Conservation (phyloP, 1,140 invertebrate genomes). For the Battus philenor region DNA sequence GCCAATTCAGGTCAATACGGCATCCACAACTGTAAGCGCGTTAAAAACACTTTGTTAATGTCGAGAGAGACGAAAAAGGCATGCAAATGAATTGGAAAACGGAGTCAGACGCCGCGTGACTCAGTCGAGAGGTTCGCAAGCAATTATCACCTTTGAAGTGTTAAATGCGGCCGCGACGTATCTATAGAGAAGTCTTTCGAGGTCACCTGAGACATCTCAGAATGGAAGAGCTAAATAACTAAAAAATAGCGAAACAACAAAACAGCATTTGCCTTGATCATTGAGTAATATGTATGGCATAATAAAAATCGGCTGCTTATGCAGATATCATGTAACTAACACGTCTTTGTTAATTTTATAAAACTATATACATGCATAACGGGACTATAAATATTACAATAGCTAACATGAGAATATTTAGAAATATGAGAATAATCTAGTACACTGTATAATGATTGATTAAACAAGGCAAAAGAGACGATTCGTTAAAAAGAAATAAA, state of each 20-base stretch:
- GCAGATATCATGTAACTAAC: no score
- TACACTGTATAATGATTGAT: no score
- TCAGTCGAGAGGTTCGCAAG: constrained; percentile 43
- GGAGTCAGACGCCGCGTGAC: constrained; percentile 28
- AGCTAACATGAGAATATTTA: no score
- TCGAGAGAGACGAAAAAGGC: constrained; percentile 20
- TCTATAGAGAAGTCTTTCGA: constrained; percentile 24
- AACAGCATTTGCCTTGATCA: not conserved
- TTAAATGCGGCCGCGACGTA: constrained; percentile 32
- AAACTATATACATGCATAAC: not conserved
- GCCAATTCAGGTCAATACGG: constrained; percentile 11
- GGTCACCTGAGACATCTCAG: constrained; percentile 14
- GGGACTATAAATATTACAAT: not conserved
- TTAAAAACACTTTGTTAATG: constrained; percentile 17
- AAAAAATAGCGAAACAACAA: not conserved
- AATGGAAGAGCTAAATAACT: not conserved
- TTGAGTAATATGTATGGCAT: no score
- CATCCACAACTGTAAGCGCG: constrained; percentile 5
- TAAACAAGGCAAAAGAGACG: no score
- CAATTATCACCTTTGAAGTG: constrained; percentile 47
- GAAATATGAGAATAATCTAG: no score
- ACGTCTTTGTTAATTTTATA: no score
- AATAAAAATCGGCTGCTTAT: no score
- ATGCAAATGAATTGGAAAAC: constrained; percentile 38
- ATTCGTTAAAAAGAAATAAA: no score